Percentiles rank a stretch among this genome's conserved stretches.
Conservation (phyloP, 1,140 invertebrate genomes). For the Battus philenor region DNA sequence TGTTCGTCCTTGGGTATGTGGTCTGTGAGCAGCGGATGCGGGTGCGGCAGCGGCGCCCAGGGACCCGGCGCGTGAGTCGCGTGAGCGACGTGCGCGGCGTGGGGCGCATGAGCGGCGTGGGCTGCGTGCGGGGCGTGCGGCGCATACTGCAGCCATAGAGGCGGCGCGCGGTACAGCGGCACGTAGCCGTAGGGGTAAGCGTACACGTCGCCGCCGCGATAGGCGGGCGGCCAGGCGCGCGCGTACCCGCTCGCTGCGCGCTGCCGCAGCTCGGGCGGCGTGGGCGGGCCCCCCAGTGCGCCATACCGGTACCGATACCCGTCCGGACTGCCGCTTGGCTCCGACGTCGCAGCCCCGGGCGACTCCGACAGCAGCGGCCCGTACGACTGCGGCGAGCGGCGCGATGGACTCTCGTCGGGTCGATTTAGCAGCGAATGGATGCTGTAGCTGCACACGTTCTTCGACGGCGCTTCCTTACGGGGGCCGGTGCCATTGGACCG, state of each 20-base stretch:
- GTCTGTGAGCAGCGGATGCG: conserved; percentile 64
- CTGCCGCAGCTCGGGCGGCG: conserved; percentile 15
- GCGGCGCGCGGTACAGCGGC: conserved; percentile 28
- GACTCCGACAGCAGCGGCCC: conserved; percentile 58
- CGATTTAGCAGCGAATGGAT: conserved; percentile 84
- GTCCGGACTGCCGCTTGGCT: conserved; percentile 59
- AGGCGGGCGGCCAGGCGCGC: conserved; percentile 24
- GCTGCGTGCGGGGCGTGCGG: conserved; percentile 36
- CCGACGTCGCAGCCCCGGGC: conserved; percentile 55
- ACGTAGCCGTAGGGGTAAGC: conserved; percentile 44
- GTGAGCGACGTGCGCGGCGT: conserved; percentile 34
- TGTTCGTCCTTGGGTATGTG: conserved; percentile 69
- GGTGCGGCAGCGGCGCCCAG: conserved; percentile 61
- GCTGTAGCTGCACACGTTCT: conserved; percentile 83
- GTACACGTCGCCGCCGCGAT: conserved; percentile 32
- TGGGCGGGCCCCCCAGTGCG: conserved; percentile 28
- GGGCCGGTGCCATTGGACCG: conserved; percentile 34
- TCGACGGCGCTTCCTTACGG: conserved; percentile 49
- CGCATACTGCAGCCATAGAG: conserved; percentile 51
- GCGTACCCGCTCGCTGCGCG: conserved; percentile 33
- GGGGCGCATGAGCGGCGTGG: conserved; percentile 43
- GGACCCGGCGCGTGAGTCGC: conserved; percentile 52
- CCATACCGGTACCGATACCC: conserved; percentile 52
- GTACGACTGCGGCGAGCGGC: conserved; percentile 51
- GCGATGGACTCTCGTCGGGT: conserved; percentile 55